A percentile compares a stretch with the other conserved stretches of the same genome.
These are phyloP conservation scores for Bolborhynchus lineola DNA, from an alignment of 2,113 vertebrate genomes.

Conservation along the genomic window DNA sequence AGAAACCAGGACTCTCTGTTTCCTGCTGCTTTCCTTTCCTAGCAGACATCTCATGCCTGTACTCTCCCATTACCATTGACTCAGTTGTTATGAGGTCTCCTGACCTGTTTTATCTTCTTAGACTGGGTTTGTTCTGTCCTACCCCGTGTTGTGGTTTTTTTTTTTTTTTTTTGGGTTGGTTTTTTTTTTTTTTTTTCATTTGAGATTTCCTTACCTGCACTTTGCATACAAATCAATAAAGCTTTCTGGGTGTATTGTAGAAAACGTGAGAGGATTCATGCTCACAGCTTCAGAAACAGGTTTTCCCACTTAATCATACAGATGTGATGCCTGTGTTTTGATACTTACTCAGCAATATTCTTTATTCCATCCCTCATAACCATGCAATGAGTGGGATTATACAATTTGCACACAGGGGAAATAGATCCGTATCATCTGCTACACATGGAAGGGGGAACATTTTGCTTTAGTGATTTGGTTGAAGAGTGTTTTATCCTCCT, in stretches of 20 bases:
- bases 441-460: not conserved
- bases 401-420: not conserved
- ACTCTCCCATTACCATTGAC: not conserved
- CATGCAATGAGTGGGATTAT: not conserved
- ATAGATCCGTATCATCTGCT: rapidly evolving
- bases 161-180: too few relatives aligned
- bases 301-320: not conserved
- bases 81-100: not conserved
- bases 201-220: not conserved
- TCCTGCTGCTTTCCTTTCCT: not conserved
- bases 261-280: not conserved
- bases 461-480: not conserved
- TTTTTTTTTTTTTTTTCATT: not conserved
- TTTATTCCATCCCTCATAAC: not conserved
- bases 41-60: not conserved
- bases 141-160: not conserved
- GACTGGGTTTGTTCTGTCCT: not conserved
- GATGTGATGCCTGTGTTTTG: not conserved
- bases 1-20: not conserved
- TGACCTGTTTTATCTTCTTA: not conserved
- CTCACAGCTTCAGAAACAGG: not conserved
- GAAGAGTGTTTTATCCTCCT: not conserved
- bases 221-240: not conserved
- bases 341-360: not conserved
- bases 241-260: not conserved